These are phyloP conservation scores for Philhelius pedissequus DNA, from an alignment of 2,888 invertebrate species.

Conservation along the genomic window DNA sequence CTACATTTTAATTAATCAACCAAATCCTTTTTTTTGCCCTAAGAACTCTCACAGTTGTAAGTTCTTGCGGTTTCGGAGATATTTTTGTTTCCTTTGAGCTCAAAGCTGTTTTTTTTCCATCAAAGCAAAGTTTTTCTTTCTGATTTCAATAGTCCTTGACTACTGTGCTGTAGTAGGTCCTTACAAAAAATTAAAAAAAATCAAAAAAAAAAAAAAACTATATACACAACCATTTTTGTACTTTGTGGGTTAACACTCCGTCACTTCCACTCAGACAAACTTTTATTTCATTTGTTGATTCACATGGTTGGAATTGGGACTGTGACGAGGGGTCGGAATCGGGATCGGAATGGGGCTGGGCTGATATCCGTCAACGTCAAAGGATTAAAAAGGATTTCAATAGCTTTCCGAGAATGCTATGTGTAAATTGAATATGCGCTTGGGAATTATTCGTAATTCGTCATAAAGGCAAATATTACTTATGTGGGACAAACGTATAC, in stretches of 20 bases:
- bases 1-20: slow-evolving; percentile 23
- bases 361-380: slow-evolving; percentile 12
- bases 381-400: slow-evolving; percentile 26
- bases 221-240: neutral
- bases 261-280: slow-evolving; percentile 32
- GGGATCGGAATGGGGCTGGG: no score
- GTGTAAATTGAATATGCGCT: neutral
- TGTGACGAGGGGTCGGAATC: neutral
- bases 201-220: neutral
- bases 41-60: slow-evolving; percentile 3
- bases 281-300: slow-evolving; percentile 19
- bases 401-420: neutral
- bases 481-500: neutral
- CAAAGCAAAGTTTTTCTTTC: slow-evolving; percentile 11
- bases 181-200: neutral
- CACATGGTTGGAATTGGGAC: neutral
- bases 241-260: slow-evolving; percentile 27
- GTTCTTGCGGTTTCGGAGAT: neutral
- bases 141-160: slow-evolving; percentile 21
- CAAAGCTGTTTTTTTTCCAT: neutral
- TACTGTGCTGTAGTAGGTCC: neutral
- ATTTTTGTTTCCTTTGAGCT: slow-evolving; percentile 18
- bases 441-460: slow-evolving; percentile 3
- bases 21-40: neutral
- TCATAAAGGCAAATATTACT: neutral